Base-by-base conservation (phyloP, 1,140 invertebrate genomes). In the Drosophila arawakana region DNA sequence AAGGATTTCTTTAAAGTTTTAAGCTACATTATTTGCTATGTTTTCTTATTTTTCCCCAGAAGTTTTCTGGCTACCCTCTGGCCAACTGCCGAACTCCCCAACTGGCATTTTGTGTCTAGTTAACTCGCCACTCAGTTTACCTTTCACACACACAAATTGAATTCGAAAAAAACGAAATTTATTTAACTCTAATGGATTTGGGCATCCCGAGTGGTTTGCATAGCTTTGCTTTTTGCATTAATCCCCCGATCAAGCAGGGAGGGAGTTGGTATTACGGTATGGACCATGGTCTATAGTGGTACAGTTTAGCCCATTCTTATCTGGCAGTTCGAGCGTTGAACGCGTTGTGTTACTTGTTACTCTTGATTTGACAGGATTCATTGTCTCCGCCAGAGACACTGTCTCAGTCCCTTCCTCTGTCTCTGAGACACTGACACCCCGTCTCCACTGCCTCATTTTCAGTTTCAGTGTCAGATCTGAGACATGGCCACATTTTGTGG, bases 291-390 rank as follows among this genome's bases (percentile, higher is more conserved):
- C 11, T 43, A 41, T 11, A n/a, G 15, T 15, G 39, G 15, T 34
- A 2, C 39, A n/a, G 21, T 30, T 21, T 6, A 30, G 25, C 25
- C 35, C 55, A 49, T 11, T 9, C 18, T 61, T 59, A 67, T 72
- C 67, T 80, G 49, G 6, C 67, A 63, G 59, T 60, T 60, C 43
- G 35, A 30, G 46, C 47, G 25, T 30, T 62, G 58, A 60, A 35
- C 52, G 46, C 72, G 66, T 63, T 74, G 62, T 68, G 65, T 77
- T 60, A 46, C 34, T 61, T 69, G 61, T 50, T 73, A 78, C 76
- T 72, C 25, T 82, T 88, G 82, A 88, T 88, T 88, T 86, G 83
- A 86, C 84, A 86, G 83, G 83, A 86, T 86, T 86, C 83, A 86
- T 86, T 88, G 83, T 88, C 83, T 86, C 80, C 83, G 80, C 70